Evolutionary conservation across 2,797 vertebrate genomes (phyloP), one percentile per base, ranked within the genome.

Genomic region (Ceryle rudis): DNA sequence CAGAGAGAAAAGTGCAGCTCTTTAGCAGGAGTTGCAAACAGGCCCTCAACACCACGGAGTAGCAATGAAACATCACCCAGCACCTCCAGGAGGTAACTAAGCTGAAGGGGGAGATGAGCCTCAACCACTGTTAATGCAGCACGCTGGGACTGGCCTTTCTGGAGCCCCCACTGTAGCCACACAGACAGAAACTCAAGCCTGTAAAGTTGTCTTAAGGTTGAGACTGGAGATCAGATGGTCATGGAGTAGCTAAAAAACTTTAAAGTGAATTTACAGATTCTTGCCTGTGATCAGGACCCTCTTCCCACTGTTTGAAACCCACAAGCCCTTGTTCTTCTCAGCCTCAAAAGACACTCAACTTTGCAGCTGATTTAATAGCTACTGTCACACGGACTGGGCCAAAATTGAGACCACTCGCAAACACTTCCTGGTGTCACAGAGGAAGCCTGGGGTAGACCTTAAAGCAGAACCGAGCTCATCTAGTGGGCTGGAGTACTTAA

Each of bases 331-430:
- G 18, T 14, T 82, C 26, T 66, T 78, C 60, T 58, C 61, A 44
- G 69, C 65, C 77, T 81, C 61, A 31, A 70, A 26, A 42, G 0
- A 13, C 0, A 4, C 57, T 44, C 46, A 7, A 0, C 62, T 75
- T 51, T 39, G 16, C 18, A 37, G 58, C 3, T 62, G 52, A 35
- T 0, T 0, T 29, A 44, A 75, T 54, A 72, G 35, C 18, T 46
- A 26, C 26, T 47, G 57, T 11, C 70, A 69, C 39, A 67, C 13
- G 10, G 9, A 31, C 1, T 18, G 16, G 62, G 28, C 35, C 67
- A 88, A 35, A 89, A 60, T 1, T 39, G 61, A 86, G 70, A 41
- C 25, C 54, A 5, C 51, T 75, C 33, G 11, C 17, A 5, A 8
- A 37, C 29, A 28, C 26, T 25, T 6, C 10, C 17, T 18, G 1